Conservation (phyloP, 2,113 vertebrate species). For the Megaleporinus macrocephalus region DNA sequence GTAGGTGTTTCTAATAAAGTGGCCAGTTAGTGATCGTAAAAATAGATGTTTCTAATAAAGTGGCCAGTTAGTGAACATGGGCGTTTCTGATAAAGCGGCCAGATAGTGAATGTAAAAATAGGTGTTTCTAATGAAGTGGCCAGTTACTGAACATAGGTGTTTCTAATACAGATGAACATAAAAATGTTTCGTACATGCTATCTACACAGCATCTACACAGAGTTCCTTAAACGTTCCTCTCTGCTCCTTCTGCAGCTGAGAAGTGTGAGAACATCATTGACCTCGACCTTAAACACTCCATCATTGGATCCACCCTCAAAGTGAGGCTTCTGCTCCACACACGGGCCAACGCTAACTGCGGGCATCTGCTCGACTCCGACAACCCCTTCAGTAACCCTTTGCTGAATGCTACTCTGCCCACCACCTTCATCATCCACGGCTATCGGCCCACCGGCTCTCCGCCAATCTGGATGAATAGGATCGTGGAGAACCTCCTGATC, state of each 20-base stretch:
- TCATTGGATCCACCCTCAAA: slow-evolving; percentile 77
- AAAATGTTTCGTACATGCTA: too few species aligned
- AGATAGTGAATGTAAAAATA: not conserved
- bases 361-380: slow-evolving; percentile 69
- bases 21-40: too few species aligned
- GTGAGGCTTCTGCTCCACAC: slow-evolving; percentile 85
- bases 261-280: slow-evolving; percentile 83
- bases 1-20: too few species aligned
- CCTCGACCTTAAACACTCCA: slow-evolving; percentile 76
- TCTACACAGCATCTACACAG: too few species aligned
- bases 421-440: slow-evolving; percentile 89
- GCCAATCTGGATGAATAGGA: slow-evolving; percentile 77
- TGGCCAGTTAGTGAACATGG: too few species aligned
- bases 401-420: slow-evolving; percentile 77
- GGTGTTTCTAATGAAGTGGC: not conserved
- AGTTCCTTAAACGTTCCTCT: slow-evolving; percentile 13
- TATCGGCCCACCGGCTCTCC: slow-evolving; percentile 86
- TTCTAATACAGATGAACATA: not conserved
- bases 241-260: slow-evolving; percentile 51
- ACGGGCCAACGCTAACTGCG: slow-evolving; percentile 77
- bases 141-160: not conserved
- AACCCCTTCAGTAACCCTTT: slow-evolving; percentile 70
- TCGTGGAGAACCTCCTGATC: slow-evolving; percentile 71
- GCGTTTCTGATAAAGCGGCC: too few species aligned
- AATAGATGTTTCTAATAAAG: too few species aligned